Evolutionary conservation across 2,888 invertebrate genomes (phyloP).

Genomic region (Achlya flavicornis): DNA sequence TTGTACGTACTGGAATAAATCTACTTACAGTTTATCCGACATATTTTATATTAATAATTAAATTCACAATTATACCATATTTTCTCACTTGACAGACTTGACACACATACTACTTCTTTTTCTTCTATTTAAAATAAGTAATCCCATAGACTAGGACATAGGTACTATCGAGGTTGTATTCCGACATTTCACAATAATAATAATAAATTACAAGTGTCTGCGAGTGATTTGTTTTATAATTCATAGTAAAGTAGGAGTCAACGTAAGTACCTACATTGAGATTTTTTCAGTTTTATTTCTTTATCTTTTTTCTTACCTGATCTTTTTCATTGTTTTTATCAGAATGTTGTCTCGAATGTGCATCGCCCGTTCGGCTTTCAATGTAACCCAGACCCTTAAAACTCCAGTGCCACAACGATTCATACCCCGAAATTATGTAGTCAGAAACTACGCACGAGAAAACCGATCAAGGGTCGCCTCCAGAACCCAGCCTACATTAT

Average conservation of each 20-base stretch:
- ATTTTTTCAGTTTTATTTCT: neutral
- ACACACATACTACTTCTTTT: too few species aligned
- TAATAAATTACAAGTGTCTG: neutral
- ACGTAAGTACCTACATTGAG: conserved; percentile 2
- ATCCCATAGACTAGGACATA: too few species aligned
- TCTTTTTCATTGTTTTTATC: conserved; percentile 50
- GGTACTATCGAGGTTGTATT: too few species aligned
- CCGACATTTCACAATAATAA: neutral
- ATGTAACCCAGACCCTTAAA: conserved; percentile 63
- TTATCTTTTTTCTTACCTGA: neutral
- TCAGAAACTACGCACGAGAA: conserved; percentile 83
- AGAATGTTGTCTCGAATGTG: conserved; percentile 81
- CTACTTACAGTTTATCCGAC: too few species aligned
- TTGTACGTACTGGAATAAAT: too few species aligned
- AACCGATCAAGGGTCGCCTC: conserved; percentile 68
- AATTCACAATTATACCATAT: too few species aligned
- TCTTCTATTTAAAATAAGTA: too few species aligned
- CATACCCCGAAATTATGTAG: conserved; percentile 74
- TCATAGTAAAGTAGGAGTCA: neutral
- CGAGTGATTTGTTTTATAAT: neutral
- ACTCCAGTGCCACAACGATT: conserved; percentile 72
- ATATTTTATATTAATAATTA: too few species aligned
- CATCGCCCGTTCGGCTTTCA: conserved; percentile 62
- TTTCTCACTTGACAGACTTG: too few species aligned
- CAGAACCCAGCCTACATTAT: conserved; percentile 83